phyloP scores from a whole-genome alignment of 2,113 vertebrate genomes.

The Verasper variegatus region DNA sequence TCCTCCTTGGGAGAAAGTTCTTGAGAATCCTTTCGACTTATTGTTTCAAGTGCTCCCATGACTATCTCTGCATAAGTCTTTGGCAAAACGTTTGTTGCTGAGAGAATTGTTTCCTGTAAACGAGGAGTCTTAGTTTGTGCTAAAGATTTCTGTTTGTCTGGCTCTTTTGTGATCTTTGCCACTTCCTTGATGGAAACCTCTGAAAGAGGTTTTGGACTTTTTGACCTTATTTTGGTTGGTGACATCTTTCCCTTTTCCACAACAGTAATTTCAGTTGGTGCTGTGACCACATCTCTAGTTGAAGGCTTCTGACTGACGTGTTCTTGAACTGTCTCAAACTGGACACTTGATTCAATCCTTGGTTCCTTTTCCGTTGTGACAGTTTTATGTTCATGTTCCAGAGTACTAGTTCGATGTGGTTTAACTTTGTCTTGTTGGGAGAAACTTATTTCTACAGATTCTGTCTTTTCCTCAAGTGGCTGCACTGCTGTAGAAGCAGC shows the following conservation, averaged over 20 bases:
- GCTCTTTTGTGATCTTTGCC: neutral
- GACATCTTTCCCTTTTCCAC: too few relatives aligned
- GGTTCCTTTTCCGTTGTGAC: conserved; percentile 1
- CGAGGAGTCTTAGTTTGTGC: neutral
- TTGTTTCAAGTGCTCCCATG: neutral
- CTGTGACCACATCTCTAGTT: too few relatives aligned
- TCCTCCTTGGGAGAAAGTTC: neutral
- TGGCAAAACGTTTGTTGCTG: neutral
- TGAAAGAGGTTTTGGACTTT: neutral
- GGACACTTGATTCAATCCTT: neutral
- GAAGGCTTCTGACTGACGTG: neutral
- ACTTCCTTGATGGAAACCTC: neutral
- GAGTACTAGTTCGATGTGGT: too few relatives aligned
- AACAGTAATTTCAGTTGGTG: too few relatives aligned
- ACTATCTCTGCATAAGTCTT: neutral
- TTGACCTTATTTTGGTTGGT: neutral
- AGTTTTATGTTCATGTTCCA: too few relatives aligned
- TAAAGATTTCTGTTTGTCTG: neutral
- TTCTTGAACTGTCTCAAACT: neutral
- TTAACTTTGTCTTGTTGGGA: too few relatives aligned
- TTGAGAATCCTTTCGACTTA: too few relatives aligned
- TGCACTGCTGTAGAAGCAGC: too few relatives aligned
- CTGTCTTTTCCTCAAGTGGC: too few relatives aligned
- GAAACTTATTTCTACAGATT: too few relatives aligned
- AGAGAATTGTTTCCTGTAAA: neutral